Evolutionary conservation across 2,797 vertebrate genomes (phyloP).

Genomic region (Dryobates pubescens): DNA sequence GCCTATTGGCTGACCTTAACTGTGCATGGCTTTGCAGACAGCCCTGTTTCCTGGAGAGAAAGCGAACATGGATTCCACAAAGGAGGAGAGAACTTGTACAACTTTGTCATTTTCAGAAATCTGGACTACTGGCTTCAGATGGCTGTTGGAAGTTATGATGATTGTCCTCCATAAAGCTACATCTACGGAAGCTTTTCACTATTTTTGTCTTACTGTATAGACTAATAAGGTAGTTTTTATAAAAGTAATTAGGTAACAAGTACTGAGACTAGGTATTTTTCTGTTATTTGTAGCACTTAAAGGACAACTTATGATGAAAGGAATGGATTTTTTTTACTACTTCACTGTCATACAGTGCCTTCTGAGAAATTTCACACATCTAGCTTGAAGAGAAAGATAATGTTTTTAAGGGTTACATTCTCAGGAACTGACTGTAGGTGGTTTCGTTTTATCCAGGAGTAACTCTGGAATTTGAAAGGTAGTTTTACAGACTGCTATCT

Average conservation of each 20-base stretch:
- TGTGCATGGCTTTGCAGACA: slow-evolving; percentile 91
- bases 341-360: not conserved
- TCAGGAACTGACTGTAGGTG: not conserved
- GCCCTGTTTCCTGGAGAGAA: slow-evolving; percentile 88
- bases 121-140: slow-evolving; percentile 89
- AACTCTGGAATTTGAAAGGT: not conserved
- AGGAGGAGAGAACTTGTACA: slow-evolving; percentile 92
- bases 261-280: not conserved
- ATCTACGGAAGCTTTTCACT: not conserved
- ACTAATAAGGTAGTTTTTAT: not conserved
- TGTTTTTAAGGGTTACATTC: not conserved
- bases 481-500: not conserved
- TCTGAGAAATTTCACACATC: not conserved
- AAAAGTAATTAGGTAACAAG: not conserved
- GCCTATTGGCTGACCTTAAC: slow-evolving; percentile 84
- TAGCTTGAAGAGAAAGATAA: not conserved
- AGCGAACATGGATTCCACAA: slow-evolving; percentile 86
- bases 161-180: slow-evolving; percentile 81
- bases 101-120: slow-evolving; percentile 87
- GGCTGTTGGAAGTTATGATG: slow-evolving; percentile 84
- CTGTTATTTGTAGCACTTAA: not conserved
- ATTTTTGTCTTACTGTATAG: not conserved
- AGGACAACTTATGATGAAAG: not conserved
- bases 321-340: not conserved
- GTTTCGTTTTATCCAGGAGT: not conserved